Conservation (phyloP, 2,888 invertebrate genomes). For the Drosophila phalerata region DNA sequence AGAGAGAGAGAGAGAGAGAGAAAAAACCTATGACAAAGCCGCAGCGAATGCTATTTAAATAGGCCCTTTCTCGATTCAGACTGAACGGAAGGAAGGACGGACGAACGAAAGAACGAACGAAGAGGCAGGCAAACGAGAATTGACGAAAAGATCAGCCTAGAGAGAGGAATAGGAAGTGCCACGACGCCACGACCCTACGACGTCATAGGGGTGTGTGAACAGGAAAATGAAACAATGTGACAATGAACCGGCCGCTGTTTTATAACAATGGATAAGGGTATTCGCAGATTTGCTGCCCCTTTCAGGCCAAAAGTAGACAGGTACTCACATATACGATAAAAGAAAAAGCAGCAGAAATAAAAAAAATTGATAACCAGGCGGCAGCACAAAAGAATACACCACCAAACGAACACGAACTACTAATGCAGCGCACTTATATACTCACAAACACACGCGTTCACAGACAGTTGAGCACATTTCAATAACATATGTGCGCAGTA, state of each 20-base stretch:
- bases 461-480: conserved; percentile 55
- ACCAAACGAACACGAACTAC: conserved; percentile 37
- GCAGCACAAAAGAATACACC: conserved; percentile 58
- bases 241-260: conserved; percentile 33
- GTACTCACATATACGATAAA: conserved; percentile 34
- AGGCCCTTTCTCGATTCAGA: conserved; percentile 2
- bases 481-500: conserved; percentile 70
- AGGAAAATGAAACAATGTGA: conserved; percentile 19
- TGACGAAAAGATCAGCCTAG: conserved; percentile 40
- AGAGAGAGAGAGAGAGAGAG: neutral
- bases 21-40: neutral
- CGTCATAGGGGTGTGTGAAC: conserved; percentile 29
- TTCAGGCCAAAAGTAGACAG: conserved; percentile 38
- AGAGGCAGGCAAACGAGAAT: conserved; percentile 11
- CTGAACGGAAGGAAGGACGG: too few relatives aligned
- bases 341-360: conserved; percentile 28
- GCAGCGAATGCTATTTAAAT: conserved; percentile 17
- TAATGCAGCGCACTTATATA: conserved; percentile 16
- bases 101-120: neutral
- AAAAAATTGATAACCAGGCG: conserved; percentile 54
- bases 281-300: conserved; percentile 49
- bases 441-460: conserved; percentile 14
- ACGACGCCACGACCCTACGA: conserved; percentile 9
- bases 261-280: conserved; percentile 32
- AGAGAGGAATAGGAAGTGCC: conserved; percentile 34